A percentile compares a stretch with the other conserved stretches of the same genome.
Evolutionary conservation across 1,140 invertebrate species (phyloP).

Genomic region (Brachionus rotundiformis): DNA sequence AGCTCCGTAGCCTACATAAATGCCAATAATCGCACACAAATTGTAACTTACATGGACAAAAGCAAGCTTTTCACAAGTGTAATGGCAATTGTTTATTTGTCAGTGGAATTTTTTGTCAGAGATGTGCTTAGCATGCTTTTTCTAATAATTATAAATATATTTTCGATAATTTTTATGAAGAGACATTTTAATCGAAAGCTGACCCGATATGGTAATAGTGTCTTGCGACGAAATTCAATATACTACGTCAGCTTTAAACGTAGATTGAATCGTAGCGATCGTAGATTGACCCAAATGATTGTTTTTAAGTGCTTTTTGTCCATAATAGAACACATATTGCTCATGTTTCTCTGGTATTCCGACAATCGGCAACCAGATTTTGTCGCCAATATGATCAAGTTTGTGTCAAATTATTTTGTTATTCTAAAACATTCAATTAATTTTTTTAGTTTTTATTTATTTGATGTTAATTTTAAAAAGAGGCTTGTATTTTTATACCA

Average conservation of each 20-base stretch:
- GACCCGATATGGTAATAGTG: neutral
- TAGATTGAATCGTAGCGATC: neutral
- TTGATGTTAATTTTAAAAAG: conserved; percentile 18
- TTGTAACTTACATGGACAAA: neutral
- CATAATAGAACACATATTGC: conserved; percentile 8
- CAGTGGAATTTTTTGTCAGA: neutral
- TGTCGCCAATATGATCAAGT: neutral
- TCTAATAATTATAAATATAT: neutral
- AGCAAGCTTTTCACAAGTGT: neutral
- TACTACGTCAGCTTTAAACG: conserved; percentile 3
- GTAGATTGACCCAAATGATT: conserved; percentile 5
- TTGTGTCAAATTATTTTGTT: conserved; percentile 26
- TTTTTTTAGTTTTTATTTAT: conserved; percentile 27
- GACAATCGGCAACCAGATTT: neutral
- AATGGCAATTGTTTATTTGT: neutral
- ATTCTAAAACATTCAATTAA: conserved; percentile 20
- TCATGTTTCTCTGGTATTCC: neutral
- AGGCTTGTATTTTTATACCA: too few species aligned
- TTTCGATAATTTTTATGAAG: neutral
- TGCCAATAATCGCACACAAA: neutral
- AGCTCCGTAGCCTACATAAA: neutral
- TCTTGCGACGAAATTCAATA: neutral
- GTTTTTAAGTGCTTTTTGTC: conserved; percentile 23
- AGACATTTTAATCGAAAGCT: conserved; percentile 13
- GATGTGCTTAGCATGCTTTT: neutral